These are phyloP conservation scores for Mobula birostris DNA, from an alignment of 2,113 vertebrate genomes.

Conservation along the genomic window DNA sequence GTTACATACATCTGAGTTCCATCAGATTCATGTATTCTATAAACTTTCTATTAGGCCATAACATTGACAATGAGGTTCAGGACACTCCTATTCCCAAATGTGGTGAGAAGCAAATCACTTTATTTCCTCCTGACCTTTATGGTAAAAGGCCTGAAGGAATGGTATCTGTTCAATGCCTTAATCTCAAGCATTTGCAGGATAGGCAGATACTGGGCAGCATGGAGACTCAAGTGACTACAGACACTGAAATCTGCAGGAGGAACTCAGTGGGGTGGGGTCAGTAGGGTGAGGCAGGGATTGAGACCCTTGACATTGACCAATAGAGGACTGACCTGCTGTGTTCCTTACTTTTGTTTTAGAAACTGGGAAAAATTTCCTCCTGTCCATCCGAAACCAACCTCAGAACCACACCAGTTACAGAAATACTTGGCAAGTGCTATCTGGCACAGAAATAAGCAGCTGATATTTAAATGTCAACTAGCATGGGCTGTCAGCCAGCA, in stretches of 20 bases:
- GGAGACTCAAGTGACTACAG: no score
- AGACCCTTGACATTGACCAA: no score
- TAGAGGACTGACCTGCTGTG: no score
- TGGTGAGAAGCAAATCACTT: neutral
- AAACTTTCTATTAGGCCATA: neutral
- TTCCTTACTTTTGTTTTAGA: no score
- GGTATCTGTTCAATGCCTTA: neutral
- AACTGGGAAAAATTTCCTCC: neutral
- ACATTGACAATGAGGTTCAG: neutral
- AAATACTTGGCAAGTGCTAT: no score
- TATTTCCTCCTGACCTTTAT: neutral
- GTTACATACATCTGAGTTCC: no score
- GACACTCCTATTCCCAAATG: neutral
- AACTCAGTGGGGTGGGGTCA: no score
- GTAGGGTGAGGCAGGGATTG: no score
- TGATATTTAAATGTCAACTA: neutral
- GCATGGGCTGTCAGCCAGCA: neutral
- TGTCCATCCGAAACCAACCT: neutral
- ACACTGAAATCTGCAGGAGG: no score
- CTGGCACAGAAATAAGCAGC: neutral
- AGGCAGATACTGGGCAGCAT: neutral
- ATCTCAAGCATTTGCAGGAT: neutral
- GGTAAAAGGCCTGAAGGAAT: neutral
- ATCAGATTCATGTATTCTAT: neutral
- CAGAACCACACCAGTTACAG: neutral